Conservation (phyloP, 2,888 invertebrate species). For the Agrotis segetum region DNA sequence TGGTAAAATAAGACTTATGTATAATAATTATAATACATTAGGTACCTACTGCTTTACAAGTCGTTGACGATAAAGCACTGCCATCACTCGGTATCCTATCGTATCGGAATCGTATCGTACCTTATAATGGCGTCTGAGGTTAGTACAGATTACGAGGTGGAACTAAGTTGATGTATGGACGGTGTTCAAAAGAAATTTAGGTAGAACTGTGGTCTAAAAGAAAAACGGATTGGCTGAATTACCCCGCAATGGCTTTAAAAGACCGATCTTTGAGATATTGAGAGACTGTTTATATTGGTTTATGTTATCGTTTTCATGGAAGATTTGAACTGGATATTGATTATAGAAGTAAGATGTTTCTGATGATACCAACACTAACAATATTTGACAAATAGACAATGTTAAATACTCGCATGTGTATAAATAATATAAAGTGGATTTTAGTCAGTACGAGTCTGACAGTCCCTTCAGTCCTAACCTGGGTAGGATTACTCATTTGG, state of each 20-base stretch:
- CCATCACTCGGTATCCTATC: neutral
- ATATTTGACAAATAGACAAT: too few relatives aligned
- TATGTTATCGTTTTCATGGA: constrained; percentile 17
- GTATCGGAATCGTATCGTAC: constrained; percentile 64
- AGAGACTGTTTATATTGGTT: constrained; percentile 41
- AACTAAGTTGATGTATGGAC: constrained; percentile 85
- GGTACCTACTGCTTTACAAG: neutral
- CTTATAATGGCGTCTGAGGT: constrained; percentile 70
- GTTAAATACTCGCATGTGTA: too few relatives aligned
- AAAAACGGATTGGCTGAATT: constrained; percentile 67
- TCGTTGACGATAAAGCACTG: too few relatives aligned
- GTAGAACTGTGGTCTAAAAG: constrained; percentile 73
- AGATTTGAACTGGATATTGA: constrained; percentile 16
- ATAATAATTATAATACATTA: too few relatives aligned
- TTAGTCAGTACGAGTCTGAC: too few relatives aligned
- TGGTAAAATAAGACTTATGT: too few relatives aligned
- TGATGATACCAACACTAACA: too few relatives aligned
- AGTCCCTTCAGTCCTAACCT: too few relatives aligned
- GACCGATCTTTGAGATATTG: constrained; percentile 53
- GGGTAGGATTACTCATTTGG: too few relatives aligned
- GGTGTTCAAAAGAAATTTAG: constrained; percentile 80
- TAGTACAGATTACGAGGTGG: constrained; percentile 84
- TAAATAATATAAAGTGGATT: too few relatives aligned
- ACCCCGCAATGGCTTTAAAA: constrained; percentile 59
- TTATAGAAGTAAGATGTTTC: too few relatives aligned